These are phyloP conservation scores for Monomorium pharaonis DNA, from an alignment of 1,140 invertebrate genomes.

Conservation along the genomic window DNA sequence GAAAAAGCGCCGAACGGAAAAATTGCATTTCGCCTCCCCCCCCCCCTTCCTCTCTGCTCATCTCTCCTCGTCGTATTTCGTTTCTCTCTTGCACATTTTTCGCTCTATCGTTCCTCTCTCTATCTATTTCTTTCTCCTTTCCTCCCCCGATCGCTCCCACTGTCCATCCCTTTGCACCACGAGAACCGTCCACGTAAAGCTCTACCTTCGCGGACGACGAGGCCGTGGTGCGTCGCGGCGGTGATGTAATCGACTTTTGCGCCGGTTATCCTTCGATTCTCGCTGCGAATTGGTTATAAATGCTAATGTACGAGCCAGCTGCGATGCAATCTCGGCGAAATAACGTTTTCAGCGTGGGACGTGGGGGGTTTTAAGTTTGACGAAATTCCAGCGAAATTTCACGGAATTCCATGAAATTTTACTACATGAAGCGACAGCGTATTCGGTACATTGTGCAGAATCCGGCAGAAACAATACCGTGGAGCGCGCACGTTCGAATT, in stretches of 20 bases:
- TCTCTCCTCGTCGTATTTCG: neutral
- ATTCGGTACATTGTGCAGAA: neutral
- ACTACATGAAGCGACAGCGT: neutral
- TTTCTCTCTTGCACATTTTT: conserved; percentile 32
- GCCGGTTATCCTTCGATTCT: conserved; percentile 75
- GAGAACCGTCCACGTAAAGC: conserved; percentile 36
- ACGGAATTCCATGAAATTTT: neutral
- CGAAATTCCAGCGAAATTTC: neutral
- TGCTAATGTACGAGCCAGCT: conserved; percentile 77
- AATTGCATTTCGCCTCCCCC: conserved; percentile 79
- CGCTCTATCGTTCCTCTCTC: neutral
- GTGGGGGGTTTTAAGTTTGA: conserved; percentile 54
- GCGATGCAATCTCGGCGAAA: conserved; percentile 41
- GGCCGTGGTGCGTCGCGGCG: neutral
- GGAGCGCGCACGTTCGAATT: neutral
- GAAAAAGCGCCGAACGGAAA: conserved; percentile 78
- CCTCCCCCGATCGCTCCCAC: neutral
- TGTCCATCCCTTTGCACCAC: neutral
- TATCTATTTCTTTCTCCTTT: neutral
- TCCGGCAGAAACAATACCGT: neutral
- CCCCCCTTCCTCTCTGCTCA: neutral
- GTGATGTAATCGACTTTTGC: conserved; percentile 58
- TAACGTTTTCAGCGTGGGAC: conserved; percentile 29
- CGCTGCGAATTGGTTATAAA: conserved; percentile 80
- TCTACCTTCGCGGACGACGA: conserved; percentile 30